Percentiles rank a stretch among this genome's conserved stretches.
Evolutionary conservation across 2,797 vertebrate species (phyloP).

Genomic region (Distichodus sexfasciatus): DNA sequence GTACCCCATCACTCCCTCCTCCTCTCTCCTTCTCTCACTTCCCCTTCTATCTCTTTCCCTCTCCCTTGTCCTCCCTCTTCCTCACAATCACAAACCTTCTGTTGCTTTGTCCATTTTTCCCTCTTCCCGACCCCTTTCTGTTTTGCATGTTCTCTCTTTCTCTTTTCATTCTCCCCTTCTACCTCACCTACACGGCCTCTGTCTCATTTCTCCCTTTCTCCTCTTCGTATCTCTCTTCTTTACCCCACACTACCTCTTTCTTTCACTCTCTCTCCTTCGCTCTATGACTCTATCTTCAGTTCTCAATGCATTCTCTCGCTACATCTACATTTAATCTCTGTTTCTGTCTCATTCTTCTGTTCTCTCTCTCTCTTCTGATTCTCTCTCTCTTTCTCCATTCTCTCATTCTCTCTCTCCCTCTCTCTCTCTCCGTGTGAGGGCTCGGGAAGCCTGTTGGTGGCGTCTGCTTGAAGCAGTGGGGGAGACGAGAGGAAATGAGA

Average conservation of each 20-base stretch:
- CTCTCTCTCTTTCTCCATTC: slow-evolving; percentile 11
- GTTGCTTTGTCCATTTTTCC: slow-evolving; percentile 42
- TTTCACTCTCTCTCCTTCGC: slow-evolving; percentile 6
- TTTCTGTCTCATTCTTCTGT: background rate
- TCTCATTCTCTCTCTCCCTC: slow-evolving; percentile 1
- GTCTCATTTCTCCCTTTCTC: background rate
- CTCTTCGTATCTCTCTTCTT: background rate
- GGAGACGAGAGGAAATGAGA: slow-evolving; percentile 86
- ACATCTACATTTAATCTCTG: background rate
- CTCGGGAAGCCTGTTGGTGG: slow-evolving; percentile 67
- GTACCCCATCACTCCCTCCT: background rate
- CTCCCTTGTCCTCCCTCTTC: background rate
- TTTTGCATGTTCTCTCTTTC: slow-evolving; percentile 40
- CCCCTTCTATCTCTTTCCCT: background rate
- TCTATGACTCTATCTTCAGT: slow-evolving; percentile 9
- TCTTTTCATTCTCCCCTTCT: slow-evolving; percentile 2
- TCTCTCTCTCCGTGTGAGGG: slow-evolving; percentile 47
- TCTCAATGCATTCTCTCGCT: background rate
- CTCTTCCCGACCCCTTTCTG: slow-evolving; percentile 37
- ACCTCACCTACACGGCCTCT: background rate
- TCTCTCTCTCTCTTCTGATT: slow-evolving; percentile 35
- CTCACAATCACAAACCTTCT: too few relatives aligned
- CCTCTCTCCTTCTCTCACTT: background rate
- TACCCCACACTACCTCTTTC: slow-evolving; percentile 48
- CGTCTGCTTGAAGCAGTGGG: slow-evolving; percentile 85